A percentile compares a stretch with the other conserved stretches of the same genome.
Conservation (phyloP, 2,888 invertebrate genomes). For the Oasisia sp. region DNA sequence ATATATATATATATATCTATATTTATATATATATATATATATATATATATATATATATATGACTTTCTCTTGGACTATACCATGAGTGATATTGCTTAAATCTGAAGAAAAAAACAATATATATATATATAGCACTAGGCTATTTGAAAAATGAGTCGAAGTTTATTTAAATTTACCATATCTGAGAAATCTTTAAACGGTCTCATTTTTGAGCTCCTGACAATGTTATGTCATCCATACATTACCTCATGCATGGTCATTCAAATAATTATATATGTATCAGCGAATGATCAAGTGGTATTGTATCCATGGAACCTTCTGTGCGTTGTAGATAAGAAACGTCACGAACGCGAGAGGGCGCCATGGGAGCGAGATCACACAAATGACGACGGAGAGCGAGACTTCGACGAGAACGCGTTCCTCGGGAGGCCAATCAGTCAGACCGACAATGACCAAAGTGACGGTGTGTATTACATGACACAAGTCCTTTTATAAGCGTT, state of each 20-base stretch:
- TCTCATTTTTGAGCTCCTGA: background rate
- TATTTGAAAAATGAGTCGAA: too few species aligned
- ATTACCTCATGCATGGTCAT: background rate
- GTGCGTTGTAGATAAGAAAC: background rate
- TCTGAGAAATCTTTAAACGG: background rate
- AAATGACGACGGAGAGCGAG: background rate
- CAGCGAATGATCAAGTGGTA: background rate
- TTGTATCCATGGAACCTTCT: background rate
- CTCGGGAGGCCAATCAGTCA: background rate
- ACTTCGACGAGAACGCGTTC: conserved; percentile 22
- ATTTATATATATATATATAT: too few species aligned
- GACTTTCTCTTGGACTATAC: too few species aligned
- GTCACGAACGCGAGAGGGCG: conserved; percentile 8
- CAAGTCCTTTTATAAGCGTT: too few species aligned
- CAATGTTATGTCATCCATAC: background rate
- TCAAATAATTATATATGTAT: background rate
- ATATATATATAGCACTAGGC: too few species aligned
- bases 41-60: too few species aligned
- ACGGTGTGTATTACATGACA: background rate
- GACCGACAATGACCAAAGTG: background rate
- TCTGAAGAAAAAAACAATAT: too few species aligned
- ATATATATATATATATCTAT: too few species aligned
- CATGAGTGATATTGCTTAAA: too few species aligned
- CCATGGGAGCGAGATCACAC: conserved; percentile 18
- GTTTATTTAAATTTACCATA: background rate